Base-by-base conservation (phyloP, 2,797 vertebrate species). In the Chelon auratus region DNA sequence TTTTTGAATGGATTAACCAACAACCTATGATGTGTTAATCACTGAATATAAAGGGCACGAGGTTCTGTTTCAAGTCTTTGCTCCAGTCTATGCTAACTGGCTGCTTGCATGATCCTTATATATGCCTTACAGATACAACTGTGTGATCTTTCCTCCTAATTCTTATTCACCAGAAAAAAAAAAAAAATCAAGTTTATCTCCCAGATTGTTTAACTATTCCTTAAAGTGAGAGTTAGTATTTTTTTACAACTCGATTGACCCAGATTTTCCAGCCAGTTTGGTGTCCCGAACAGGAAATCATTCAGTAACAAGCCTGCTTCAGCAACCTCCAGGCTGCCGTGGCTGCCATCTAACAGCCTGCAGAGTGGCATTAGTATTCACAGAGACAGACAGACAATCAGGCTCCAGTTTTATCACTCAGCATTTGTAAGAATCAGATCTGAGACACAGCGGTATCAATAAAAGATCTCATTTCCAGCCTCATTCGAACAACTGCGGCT, bases 371-470 rank as follows among this genome's bases (percentile, higher is more conserved):
- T 93, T 90, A 90, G 87, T 83, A 92, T 93, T 93, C 91, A 86
- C 62, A 68, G 40, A 82, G 80, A 89, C 80, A 88, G 82, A 90
- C 87, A 88, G 90, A 88, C 85, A 87, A 90, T 89, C 91, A 92
- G 86, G 71, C 89, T 92, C 77, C 76, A 71, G 84, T 91, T 92
- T 86, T 91, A 88, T 89, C 89, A 84, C 83, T 84, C 77, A 66
- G 85, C 85, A 86, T 92, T 93, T 94, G 91, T 91, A 89, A 81
- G 86, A 90, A 86, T 92, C 86, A 88, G 89, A 91, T 93, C 89
- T 89, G 91, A 93, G 92, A 91, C 91, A 83, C 90, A 83, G 91
- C 77, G 82, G 89, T 92, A 94, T 94, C 93, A 94, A 93, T 94
- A 90, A 93, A 94, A 91, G 78, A 92, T 92, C 87, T 91, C 8